phyloP scores from a whole-genome alignment of 1,140 invertebrate species.

The Euura saliciscinereae region DNA sequence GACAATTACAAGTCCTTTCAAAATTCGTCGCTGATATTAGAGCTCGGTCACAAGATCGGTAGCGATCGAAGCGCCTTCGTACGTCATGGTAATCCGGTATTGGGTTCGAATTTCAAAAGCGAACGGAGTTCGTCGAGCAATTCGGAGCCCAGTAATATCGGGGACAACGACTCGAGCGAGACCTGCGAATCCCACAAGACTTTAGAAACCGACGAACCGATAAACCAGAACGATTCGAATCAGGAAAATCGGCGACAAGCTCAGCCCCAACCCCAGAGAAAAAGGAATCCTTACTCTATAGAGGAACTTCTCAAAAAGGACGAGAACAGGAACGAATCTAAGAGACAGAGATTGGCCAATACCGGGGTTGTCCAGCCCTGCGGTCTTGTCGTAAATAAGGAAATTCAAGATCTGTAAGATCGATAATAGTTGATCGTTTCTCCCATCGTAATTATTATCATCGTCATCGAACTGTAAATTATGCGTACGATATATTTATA shows the following conservation, averaged over 20 bases:
- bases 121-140: constrained; percentile 15
- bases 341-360: constrained; percentile 48
- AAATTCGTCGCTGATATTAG: constrained; percentile 45
- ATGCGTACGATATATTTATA: background rate
- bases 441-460: background rate
- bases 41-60: constrained; percentile 51
- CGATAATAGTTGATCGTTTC: background rate
- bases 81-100: constrained; percentile 39
- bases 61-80: constrained; percentile 50
- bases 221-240: constrained; percentile 26
- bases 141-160: constrained; percentile 10
- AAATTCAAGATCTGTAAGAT: constrained; percentile 29
- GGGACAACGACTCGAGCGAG: constrained; percentile 36
- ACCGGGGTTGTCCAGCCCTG: constrained; percentile 52
- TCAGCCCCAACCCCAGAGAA: constrained; percentile 56
- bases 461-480: background rate
- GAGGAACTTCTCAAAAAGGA: constrained; percentile 85
- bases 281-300: constrained; percentile 84
- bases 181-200: constrained; percentile 24
- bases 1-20: constrained; percentile 51
- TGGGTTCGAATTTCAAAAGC: constrained; percentile 38
- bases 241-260: constrained; percentile 36
- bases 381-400: constrained; percentile 53
- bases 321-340: constrained; percentile 57
- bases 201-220: constrained; percentile 16